Percentiles rank a stretch among this genome's conserved stretches.
phyloP scores from a whole-genome alignment of 2,797 vertebrate species.

The Spatula versicolor region DNA sequence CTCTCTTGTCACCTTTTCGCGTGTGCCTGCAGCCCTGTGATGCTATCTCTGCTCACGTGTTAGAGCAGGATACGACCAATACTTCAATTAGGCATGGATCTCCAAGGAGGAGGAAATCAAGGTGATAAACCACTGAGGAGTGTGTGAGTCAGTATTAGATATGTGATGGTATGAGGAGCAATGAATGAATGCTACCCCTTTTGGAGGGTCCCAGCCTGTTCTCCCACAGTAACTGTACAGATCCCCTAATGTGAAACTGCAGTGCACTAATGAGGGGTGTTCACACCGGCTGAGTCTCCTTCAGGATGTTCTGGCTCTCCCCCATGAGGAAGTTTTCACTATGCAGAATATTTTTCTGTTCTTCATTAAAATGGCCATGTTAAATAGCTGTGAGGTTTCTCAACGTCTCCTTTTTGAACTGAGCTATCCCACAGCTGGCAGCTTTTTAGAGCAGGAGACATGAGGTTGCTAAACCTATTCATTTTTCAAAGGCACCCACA shows the following conservation, averaged over 20 bases:
- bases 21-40: background rate
- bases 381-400: slow-evolving; percentile 30
- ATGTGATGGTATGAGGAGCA: background rate
- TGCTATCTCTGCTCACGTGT: background rate
- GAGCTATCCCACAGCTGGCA: background rate
- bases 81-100: background rate
- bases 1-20: background rate
- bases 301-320: background rate
- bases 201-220: background rate
- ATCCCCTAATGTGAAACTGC: background rate
- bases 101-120: slow-evolving; percentile 6
- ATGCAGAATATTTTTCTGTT: background rate
- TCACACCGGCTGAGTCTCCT: background rate
- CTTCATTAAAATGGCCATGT: background rate
- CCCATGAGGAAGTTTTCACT: background rate
- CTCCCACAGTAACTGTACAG: background rate
- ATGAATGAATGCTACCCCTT: background rate
- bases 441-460: background rate
- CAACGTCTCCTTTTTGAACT: background rate
- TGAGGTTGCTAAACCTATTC: background rate
- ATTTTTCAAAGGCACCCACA: slow-evolving; percentile 14
- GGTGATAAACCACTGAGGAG: background rate
- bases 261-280: background rate
- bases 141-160: background rate
- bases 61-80: background rate